Evolutionary conservation across 2,113 vertebrate genomes (phyloP).

Genomic region (Psammodynastes pulverulentus): DNA sequence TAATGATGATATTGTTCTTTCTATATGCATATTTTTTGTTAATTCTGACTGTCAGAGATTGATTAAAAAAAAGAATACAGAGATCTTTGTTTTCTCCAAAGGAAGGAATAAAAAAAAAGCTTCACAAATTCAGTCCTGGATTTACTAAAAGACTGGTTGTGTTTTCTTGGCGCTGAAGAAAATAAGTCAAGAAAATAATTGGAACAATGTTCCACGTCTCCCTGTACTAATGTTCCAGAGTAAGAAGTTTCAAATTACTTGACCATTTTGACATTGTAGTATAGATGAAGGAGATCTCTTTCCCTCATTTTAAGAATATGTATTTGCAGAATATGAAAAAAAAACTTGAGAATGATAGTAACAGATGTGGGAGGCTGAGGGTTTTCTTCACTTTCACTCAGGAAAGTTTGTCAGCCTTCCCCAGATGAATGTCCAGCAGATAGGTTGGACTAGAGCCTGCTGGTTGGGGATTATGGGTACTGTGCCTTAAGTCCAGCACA

Average conservation of each 20-base stretch:
- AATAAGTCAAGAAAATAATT: slow-evolving; percentile 38
- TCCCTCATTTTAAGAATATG: neutral
- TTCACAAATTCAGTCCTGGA: neutral
- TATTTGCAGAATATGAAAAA: slow-evolving; percentile 1
- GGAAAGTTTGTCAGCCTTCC: neutral
- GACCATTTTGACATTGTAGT: neutral
- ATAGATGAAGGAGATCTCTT: neutral
- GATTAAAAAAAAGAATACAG: slow-evolving; percentile 1
- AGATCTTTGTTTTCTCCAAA: neutral
- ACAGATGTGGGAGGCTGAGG: neutral
- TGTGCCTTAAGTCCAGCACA: neutral
- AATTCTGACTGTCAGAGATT: slow-evolving; percentile 43
- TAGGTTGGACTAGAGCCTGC: neutral
- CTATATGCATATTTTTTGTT: slow-evolving; percentile 45
- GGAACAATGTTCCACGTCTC: slow-evolving; percentile 21
- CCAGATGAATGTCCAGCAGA: neutral
- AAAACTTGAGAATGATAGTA: neutral
- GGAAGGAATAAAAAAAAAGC: neutral
- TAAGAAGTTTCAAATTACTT: neutral
- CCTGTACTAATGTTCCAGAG: neutral
- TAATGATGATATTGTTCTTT: slow-evolving; percentile 37
- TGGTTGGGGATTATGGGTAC: neutral
- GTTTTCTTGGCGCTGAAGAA: slow-evolving; percentile 34
- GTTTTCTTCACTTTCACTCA: neutral
- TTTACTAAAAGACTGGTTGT: slow-evolving; percentile 28